These are phyloP conservation scores for Chaetops frenatus DNA, from an alignment of 2,113 vertebrate genomes.

Conservation along the genomic window DNA sequence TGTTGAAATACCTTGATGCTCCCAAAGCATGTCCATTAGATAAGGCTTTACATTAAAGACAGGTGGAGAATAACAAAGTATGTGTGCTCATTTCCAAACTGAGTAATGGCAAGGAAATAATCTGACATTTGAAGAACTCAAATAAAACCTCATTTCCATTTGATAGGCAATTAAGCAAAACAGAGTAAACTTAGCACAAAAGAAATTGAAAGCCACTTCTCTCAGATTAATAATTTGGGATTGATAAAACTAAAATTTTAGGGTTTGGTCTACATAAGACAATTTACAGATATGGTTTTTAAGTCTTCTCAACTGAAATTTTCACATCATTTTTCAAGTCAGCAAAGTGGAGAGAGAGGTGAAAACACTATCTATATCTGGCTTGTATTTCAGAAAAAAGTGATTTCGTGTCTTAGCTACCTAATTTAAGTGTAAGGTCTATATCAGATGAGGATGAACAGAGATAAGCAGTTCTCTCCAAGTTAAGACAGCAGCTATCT, in stretches of 20 bases:
- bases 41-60: background rate
- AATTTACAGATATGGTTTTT: background rate
- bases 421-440: background rate
- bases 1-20: background rate
- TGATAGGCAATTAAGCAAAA: background rate
- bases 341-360: background rate
- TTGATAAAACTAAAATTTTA: background rate
- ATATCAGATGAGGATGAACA: background rate
- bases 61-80: background rate
- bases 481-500: background rate
- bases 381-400: background rate
- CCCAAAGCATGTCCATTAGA: background rate
- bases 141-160: background rate
- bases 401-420: background rate
- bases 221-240: background rate
- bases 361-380: background rate
- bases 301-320: background rate
- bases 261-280: background rate
- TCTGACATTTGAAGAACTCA: background rate
- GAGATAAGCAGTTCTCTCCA: background rate
- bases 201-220: background rate
- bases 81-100: background rate
- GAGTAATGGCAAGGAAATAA: background rate
- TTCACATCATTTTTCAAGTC: background rate
- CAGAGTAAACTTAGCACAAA: background rate